Conservation (phyloP, 2,888 invertebrate genomes). For the Calliphora vomitoria region DNA sequence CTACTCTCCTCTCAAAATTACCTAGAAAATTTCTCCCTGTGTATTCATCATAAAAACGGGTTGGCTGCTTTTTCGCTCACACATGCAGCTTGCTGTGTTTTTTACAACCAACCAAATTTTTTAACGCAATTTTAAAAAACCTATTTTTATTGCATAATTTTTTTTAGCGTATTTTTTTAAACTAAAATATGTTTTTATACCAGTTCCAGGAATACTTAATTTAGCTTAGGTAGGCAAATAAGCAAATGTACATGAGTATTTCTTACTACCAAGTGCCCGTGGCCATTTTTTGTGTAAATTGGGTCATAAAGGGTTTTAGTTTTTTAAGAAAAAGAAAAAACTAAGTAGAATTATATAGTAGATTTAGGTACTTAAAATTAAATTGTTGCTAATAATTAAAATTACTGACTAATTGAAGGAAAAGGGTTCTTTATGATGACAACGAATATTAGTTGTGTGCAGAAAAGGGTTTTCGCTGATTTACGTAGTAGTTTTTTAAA, state of each 20-base stretch:
- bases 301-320: conserved; percentile 61
- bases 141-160: conserved; percentile 59
- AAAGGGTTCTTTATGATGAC: conserved; percentile 76
- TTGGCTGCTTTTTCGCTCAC: neutral
- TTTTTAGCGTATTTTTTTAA: conserved; percentile 33
- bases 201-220: conserved; percentile 8
- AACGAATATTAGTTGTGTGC: neutral
- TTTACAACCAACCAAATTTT: conserved; percentile 9
- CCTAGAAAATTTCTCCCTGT: conserved; percentile 32
- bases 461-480: conserved; percentile 31
- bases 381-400: conserved; percentile 50
- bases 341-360: neutral
- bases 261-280: neutral
- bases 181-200: neutral
- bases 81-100: conserved; percentile 21
- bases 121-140: conserved; percentile 49
- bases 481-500: neutral
- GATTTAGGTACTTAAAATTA: conserved; percentile 12
- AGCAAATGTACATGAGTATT: neutral
- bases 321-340: conserved; percentile 21
- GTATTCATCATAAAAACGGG: conserved; percentile 38
- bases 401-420: conserved; percentile 80
- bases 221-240: conserved; percentile 2
- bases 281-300: neutral
- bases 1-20: too few relatives aligned